phyloP scores from a whole-genome alignment of 92 coral and sea anemone species.

The Phenganax stokvisi region DNA sequence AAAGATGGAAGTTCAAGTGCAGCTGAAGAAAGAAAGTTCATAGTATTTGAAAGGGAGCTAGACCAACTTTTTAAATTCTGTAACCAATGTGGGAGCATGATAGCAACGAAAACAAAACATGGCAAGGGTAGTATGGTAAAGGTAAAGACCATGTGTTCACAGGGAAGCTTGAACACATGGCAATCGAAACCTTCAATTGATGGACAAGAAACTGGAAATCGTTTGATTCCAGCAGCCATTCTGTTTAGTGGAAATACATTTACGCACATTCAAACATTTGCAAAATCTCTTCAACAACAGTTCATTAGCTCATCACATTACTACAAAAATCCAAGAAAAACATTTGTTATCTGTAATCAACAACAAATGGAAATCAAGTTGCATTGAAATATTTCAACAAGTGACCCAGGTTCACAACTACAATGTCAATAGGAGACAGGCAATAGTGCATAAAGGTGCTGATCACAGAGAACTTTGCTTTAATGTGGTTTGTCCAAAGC shows the following conservation, averaged over 20 bases:
- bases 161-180: conserved; percentile 13
- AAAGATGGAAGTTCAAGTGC: conserved; percentile 52
- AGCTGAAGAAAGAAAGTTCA: conserved; percentile 4
- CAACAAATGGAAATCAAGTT: conserved; percentile 44
- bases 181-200: conserved; percentile 1
- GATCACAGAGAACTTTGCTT: no score
- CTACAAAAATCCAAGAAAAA: conserved; percentile 32
- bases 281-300: conserved; percentile 4
- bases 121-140: conserved; percentile 26
- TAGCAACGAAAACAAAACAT: not conserved
- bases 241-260: conserved; percentile 27
- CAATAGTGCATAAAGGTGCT: no score
- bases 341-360: conserved; percentile 47
- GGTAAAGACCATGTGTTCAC: conserved; percentile 3
- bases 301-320: conserved; percentile 10
- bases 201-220: conserved; percentile 16
- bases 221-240: conserved; percentile 21
- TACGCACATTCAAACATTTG: not conserved
- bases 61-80: conserved; percentile 20
- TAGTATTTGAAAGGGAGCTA: conserved; percentile 40
- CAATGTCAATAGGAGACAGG: no score
- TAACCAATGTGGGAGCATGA: conserved; percentile 19
- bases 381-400: not conserved
- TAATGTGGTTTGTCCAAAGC: no score
- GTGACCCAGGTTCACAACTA: not conserved